A percentile compares a stretch with the other conserved stretches of the same genome.
These are phyloP conservation scores for Nemotelus pantherinus DNA, from an alignment of 2,888 invertebrate genomes.

Conservation along the genomic window DNA sequence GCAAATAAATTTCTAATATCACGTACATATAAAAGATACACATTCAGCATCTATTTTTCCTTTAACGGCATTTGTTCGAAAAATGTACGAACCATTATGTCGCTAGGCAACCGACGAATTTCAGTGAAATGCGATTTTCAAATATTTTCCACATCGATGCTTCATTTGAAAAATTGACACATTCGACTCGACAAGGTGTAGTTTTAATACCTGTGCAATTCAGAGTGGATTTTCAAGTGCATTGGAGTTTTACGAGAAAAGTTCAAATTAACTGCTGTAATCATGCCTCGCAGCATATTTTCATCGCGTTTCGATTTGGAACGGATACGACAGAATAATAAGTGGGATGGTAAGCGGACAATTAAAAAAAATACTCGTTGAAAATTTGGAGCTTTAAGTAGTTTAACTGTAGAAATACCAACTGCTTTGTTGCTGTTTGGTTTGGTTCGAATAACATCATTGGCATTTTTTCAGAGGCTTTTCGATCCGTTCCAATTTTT, in stretches of 20 bases:
- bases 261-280: constrained; percentile 20
- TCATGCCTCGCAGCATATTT: constrained; percentile 58
- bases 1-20: too few relatives aligned
- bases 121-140: constrained; percentile 3
- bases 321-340: constrained; percentile 55
- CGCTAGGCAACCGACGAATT: constrained; percentile 30
- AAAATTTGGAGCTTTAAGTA: too few relatives aligned
- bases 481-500: constrained; percentile 51
- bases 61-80: too few relatives aligned
- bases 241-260: constrained; percentile 1
- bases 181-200: constrained; percentile 29
- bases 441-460: too few relatives aligned
- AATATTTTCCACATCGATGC: constrained; percentile 34
- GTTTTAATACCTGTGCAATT: not conserved
- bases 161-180: constrained; percentile 45
- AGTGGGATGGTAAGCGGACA: constrained; percentile 55
- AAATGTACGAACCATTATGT: not conserved
- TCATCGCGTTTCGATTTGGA: constrained; percentile 56
- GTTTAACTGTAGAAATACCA: too few relatives aligned
- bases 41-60: too few relatives aligned
- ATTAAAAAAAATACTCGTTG: too few relatives aligned
- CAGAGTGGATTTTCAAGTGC: constrained; percentile 32
- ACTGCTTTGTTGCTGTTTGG: too few relatives aligned
- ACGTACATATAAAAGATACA: too few relatives aligned
- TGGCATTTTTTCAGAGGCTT: constrained; percentile 35